A percentile compares a stretch with the other conserved stretches of the same genome.
phyloP scores from a whole-genome alignment of 92 coral and sea anemone species.

The Zoanthus solanderi region DNA sequence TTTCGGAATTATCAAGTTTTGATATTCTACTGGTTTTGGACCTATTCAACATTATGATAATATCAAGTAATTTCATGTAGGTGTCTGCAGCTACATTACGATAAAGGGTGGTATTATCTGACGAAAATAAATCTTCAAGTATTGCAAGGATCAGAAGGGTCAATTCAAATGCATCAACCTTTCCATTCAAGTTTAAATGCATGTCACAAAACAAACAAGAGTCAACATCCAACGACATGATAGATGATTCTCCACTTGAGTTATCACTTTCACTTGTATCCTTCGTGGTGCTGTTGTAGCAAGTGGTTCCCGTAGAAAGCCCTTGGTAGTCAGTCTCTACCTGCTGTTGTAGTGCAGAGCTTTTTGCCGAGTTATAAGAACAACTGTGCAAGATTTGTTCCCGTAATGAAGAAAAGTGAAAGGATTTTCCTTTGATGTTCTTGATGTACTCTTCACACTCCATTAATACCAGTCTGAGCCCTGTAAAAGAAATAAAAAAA shows the following conservation, averaged over 20 bases:
- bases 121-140: constrained; percentile 76
- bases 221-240: neutral
- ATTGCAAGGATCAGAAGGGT: constrained; percentile 70
- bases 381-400: constrained; percentile 51
- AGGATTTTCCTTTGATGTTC: constrained; percentile 68
- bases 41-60: constrained; percentile 49
- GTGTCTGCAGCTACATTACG: constrained; percentile 60
- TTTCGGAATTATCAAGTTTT: constrained; percentile 50
- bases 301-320: neutral
- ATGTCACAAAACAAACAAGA: constrained; percentile 25
- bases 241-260: neutral
- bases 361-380: neutral
- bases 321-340: neutral
- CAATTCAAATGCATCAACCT: constrained; percentile 69
- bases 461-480: constrained; percentile 60
- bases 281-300: neutral
- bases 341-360: neutral
- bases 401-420: constrained; percentile 59
- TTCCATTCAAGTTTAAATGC: constrained; percentile 25
- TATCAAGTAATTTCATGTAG: constrained; percentile 73
- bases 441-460: constrained; percentile 76
- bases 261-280: neutral
- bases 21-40: constrained; percentile 7
- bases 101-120: constrained; percentile 59
- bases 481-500: constrained; percentile 29